Conservation (phyloP, 2,888 invertebrate genomes). For the Cyrtodaria siliqua region DNA sequence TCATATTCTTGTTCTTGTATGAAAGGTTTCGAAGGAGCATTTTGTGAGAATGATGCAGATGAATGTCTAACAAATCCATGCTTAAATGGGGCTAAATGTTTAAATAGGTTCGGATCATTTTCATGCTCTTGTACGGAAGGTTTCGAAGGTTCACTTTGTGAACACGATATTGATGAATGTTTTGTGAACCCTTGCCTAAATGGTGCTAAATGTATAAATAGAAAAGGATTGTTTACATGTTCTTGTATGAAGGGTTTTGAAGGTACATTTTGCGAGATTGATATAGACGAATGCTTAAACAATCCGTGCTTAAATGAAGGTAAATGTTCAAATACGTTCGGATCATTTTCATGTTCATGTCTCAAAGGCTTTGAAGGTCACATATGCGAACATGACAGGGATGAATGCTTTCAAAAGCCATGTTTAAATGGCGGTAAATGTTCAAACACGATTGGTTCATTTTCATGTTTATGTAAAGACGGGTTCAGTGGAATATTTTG, state of each 20-base stretch:
- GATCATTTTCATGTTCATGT: slow-evolving; percentile 31
- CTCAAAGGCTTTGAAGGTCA: slow-evolving; percentile 4
- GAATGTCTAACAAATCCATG: slow-evolving; percentile 22
- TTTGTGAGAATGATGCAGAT: slow-evolving; percentile 27
- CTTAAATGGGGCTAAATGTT: slow-evolving; percentile 20
- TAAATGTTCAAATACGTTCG: slow-evolving; percentile 17
- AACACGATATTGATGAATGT: slow-evolving; percentile 34
- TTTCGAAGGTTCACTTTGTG: slow-evolving; percentile 4
- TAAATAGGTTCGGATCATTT: slow-evolving; percentile 21
- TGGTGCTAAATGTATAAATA: slow-evolving; percentile 18
- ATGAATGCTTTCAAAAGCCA: slow-evolving; percentile 10
- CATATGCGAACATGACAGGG: slow-evolving; percentile 1
- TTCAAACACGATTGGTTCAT: slow-evolving; percentile 6
- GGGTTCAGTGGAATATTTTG: slow-evolving; percentile 3
- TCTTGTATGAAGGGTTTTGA: slow-evolving; percentile 9
- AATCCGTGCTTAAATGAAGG: slow-evolving; percentile 21
- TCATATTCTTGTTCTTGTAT: slow-evolving; percentile 19
- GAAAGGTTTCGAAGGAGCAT: slow-evolving; percentile 11
- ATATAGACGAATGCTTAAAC: slow-evolving; percentile 27
- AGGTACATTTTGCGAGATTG: slow-evolving; percentile 23
- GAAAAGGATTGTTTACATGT: slow-evolving; percentile 18
- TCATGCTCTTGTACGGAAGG: slow-evolving; percentile 25
- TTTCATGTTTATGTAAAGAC: slow-evolving; percentile 4
- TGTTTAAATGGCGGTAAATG: slow-evolving; percentile 2
- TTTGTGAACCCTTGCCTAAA: slow-evolving; percentile 12